Evolutionary conservation across 1,140 invertebrate species (phyloP).

Genomic region (Manduca sexta): DNA sequence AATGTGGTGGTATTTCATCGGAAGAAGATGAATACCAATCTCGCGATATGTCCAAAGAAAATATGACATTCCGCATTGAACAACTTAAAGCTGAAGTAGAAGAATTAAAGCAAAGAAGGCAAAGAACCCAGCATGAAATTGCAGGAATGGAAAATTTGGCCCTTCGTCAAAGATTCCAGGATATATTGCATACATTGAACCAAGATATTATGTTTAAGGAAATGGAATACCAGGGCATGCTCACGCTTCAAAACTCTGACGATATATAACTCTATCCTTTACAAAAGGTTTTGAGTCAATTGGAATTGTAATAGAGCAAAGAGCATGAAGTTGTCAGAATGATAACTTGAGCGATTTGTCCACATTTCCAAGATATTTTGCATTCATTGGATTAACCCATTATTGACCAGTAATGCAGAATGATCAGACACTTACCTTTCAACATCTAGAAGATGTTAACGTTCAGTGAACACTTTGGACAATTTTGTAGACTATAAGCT

Average conservation of each 20-base stretch:
- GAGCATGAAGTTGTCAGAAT: too few species aligned
- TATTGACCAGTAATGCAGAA: too few species aligned
- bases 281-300: too few species aligned
- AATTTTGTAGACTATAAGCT: too few species aligned
- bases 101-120: conserved; percentile 80
- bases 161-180: conserved; percentile 86
- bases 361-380: too few species aligned
- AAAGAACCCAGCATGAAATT: conserved; percentile 87
- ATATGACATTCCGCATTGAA: conserved; percentile 73
- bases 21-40: conserved; percentile 51
- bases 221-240: conserved; percentile 75
- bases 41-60: conserved; percentile 55
- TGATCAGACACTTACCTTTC: too few species aligned
- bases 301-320: too few species aligned
- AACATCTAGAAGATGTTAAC: too few species aligned
- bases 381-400: too few species aligned
- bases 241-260: conserved; percentile 54
- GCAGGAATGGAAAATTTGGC: conserved; percentile 90
- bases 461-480: too few species aligned
- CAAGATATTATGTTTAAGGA: conserved; percentile 87
- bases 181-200: conserved; percentile 83
- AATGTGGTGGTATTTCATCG: conserved; percentile 32
- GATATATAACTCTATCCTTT: conserved; percentile 55
- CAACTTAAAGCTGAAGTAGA: conserved; percentile 80
- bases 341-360: too few species aligned